Evolutionary conservation across 2,113 vertebrate genomes (phyloP), one percentile per base, ranked within the genome.

Genomic region (Bettongia penicillata): DNA sequence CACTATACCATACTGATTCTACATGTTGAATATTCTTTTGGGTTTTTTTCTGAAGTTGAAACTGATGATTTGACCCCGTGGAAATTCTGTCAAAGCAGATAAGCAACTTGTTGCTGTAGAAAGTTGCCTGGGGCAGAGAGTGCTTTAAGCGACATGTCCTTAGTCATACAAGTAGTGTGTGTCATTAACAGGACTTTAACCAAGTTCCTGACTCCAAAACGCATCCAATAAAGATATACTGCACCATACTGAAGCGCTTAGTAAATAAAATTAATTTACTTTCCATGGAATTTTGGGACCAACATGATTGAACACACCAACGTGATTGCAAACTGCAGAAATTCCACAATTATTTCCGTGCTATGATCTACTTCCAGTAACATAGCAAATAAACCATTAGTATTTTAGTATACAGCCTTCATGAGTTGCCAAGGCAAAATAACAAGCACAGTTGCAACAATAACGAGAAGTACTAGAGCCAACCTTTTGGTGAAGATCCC

Each of bases 221-320:
- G 31, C 28, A 68, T 12, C 31, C 57, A 68, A 3, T 31, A 28
- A 7, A 28, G 8, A 68, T 31, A 12, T 5, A 68, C 53, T 61
- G 91, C 84, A 43, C 51, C 55, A 61, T 31, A 68, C 10, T 68
- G 57, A 93, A 95, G 84, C 94, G 53, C 57, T 51, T 93, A 23
- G 84, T 96, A 91, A 94, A 31, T 19, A 28, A 77, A 53, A 90
- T 61, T 68, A 61, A 51, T 4, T 84, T 50, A 55, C 19, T 91
- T 48, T 94, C 61, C 53, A 0, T 93, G 89, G 52, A 51, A 55
- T 55, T 16, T 48, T 12, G 25, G 9, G 90, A 93, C 57, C 37
- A 90, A 12, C 93, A 43, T 53, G 43, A 84, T 3, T 49, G 37
- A 95, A 91, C 55, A 53, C 9, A 26, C 37, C 57, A 53, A 26